Conservation (phyloP, 2,888 invertebrate species). For the Acronicta psi region DNA sequence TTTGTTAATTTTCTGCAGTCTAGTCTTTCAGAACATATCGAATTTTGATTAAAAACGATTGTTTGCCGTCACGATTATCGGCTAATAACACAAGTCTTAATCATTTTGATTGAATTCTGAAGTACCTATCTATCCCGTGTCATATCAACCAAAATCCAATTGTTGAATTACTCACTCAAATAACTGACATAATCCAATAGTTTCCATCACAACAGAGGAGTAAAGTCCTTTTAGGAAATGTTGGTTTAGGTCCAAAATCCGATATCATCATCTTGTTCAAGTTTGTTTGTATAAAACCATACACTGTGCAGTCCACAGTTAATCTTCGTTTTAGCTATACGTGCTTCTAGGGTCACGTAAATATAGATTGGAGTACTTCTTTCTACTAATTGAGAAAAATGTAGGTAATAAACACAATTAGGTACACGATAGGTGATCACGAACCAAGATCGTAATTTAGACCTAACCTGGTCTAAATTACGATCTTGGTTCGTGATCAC, state of each 20-base stretch:
- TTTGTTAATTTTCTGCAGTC: background rate
- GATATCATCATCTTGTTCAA: constrained; percentile 28
- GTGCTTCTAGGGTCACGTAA: constrained; percentile 33
- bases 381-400: constrained; percentile 41
- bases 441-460: too few species aligned
- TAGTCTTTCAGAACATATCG: too few species aligned
- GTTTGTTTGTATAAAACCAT: constrained; percentile 31
- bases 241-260: constrained; percentile 39
- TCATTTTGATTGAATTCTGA: background rate
- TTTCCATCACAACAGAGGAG: constrained; percentile 11
- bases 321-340: constrained; percentile 27
- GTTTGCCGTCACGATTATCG: too few species aligned
- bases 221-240: constrained; percentile 20
- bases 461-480: background rate
- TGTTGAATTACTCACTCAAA: constrained; percentile 20
- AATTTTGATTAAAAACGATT: too few species aligned
- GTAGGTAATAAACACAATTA: constrained; percentile 36
- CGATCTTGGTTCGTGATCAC: background rate
- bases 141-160: constrained; percentile 21
- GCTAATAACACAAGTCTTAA: background rate
- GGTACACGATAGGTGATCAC: background rate
- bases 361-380: constrained; percentile 28
- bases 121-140: too few species aligned
- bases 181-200: constrained; percentile 30
- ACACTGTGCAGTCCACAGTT: constrained; percentile 11